Evolutionary conservation across 1,140 invertebrate genomes (phyloP).

Genomic region (Scylla paramamosain): DNA sequence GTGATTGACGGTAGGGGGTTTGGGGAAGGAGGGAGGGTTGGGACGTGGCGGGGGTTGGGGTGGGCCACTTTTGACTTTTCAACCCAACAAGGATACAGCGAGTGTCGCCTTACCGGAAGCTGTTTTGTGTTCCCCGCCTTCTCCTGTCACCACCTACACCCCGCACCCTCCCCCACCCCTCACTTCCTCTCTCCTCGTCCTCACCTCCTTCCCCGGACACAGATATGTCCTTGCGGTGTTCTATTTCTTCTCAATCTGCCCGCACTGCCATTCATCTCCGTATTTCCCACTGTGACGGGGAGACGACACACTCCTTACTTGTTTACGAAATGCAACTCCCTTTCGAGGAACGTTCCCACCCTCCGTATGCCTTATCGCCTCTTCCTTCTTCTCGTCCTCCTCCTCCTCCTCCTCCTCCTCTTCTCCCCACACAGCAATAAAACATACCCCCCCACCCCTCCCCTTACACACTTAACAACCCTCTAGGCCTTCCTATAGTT

Average conservation of each 20-base stretch:
- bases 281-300: neutral
- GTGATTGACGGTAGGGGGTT: neutral
- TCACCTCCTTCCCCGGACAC: neutral
- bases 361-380: neutral
- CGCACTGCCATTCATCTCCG: neutral
- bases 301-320: neutral
- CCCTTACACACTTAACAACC: no score
- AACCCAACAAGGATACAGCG: neutral
- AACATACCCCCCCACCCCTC: no score
- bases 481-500: no score
- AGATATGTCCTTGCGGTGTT: neutral
- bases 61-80: neutral
- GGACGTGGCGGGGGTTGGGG: neutral
- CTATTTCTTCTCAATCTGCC: neutral
- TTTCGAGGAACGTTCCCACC: neutral
- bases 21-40: neutral
- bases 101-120: constrained; percentile 56
- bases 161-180: neutral
- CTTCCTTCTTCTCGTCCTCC: neutral
- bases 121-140: neutral
- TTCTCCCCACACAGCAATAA: neutral
- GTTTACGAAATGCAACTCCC: constrained; percentile 4
- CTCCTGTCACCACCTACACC: constrained; percentile 27
- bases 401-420: neutral
- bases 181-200: neutral